phyloP scores from a whole-genome alignment of 2,113 vertebrate genomes.

The Caloenas nicobarica region DNA sequence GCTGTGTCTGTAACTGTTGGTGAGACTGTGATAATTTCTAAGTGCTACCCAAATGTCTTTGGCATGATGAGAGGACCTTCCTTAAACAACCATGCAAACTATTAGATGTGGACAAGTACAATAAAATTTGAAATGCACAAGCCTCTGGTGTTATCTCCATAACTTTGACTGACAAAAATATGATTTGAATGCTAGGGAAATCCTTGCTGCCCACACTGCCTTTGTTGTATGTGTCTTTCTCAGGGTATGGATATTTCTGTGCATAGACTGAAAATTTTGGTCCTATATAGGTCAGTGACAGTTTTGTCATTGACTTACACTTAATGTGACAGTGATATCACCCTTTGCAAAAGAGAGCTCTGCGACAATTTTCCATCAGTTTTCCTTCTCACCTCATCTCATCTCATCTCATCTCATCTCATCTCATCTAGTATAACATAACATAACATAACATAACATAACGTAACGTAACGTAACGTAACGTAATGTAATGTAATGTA shows the following conservation, averaged over 20 bases:
- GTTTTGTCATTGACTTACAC: not conserved
- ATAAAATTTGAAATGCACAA: not conserved
- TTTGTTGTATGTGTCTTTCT: not conserved
- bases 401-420: not conserved
- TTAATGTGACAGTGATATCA: not conserved
- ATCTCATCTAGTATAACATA: not conserved
- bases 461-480: not conserved
- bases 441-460: not conserved
- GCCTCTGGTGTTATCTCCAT: not conserved
- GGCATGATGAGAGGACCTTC: not conserved
- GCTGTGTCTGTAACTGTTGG: not conserved
- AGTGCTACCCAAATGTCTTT: not conserved
- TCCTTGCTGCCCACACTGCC: not conserved
- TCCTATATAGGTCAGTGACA: not conserved
- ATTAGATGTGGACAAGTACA: not conserved
- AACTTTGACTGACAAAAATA: not conserved
- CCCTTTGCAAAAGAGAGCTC: not conserved
- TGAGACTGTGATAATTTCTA: not conserved
- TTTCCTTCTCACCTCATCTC: not conserved
- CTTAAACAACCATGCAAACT: not conserved
- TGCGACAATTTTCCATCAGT: not conserved
- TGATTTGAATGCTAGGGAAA: not conserved
- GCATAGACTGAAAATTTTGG: not conserved
- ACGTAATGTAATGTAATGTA: not conserved
- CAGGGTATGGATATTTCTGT: not conserved